A percentile compares a stretch with the other conserved stretches of the same genome.
Conservation (phyloP, 2,113 vertebrate genomes). For the Hydrochoerus hydrochaeris region DNA sequence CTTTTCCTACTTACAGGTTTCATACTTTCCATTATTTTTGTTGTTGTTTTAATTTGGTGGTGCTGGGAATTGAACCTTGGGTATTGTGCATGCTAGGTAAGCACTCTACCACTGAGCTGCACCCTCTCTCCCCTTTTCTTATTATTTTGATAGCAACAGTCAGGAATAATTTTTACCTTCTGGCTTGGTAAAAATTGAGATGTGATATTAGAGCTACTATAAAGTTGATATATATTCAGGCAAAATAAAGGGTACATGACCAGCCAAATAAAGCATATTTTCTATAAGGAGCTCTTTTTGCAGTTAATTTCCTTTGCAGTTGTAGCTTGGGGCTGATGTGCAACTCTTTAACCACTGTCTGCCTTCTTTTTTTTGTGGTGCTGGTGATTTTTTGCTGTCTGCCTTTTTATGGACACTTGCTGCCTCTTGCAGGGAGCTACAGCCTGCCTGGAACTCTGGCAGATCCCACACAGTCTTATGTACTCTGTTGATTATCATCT, state of each 20-base stretch:
- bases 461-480: not conserved
- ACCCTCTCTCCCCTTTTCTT: not conserved
- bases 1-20: not conserved
- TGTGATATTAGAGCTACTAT: not conserved
- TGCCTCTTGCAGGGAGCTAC: not conserved
- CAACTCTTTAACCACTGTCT: not conserved
- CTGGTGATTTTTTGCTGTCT: no score
- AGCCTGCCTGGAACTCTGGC: not conserved
- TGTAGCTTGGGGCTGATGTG: not conserved
- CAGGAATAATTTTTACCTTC: conserved; percentile 13
- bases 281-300: not conserved
- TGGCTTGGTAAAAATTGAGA: not conserved
- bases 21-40: not conserved
- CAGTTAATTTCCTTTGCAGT: not conserved
- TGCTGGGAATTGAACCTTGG: not conserved
- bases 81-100: not conserved
- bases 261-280: not conserved
- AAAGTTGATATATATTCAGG: not conserved
- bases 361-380: no score
- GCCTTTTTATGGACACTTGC: not conserved
- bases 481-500: not conserved
- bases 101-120: not conserved
- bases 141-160: not conserved
- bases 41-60: not conserved
- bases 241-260: not conserved